Evolutionary conservation across 2,888 invertebrate genomes (phyloP).

Genomic region (Epistrophella euchroma): DNA sequence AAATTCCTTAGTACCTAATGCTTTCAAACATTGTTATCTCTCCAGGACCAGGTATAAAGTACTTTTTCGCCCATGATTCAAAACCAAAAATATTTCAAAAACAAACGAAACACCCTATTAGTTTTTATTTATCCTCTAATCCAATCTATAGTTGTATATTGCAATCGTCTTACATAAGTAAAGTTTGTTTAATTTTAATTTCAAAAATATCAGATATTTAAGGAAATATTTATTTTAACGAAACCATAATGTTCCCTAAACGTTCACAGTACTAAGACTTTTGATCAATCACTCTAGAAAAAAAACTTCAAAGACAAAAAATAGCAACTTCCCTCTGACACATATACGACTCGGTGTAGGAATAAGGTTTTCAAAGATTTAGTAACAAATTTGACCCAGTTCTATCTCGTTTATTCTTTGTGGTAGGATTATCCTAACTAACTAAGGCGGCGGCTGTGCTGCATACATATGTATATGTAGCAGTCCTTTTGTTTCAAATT

Average conservation of each 20-base stretch:
- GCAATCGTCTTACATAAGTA: neutral
- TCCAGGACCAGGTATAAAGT: too few species aligned
- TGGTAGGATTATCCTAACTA: constrained; percentile 14
- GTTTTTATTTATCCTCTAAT: neutral
- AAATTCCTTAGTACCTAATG: too few species aligned
- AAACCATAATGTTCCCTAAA: neutral
- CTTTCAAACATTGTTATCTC: too few species aligned
- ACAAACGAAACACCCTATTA: too few species aligned
- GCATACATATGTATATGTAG: neutral
- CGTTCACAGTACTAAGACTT: constrained; percentile 1
- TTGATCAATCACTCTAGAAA: constrained; percentile 23
- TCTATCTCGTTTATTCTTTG: constrained; percentile 15
- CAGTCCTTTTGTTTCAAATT: constrained; percentile 39
- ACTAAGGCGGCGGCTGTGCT: neutral
- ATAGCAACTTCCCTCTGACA: constrained; percentile 21
- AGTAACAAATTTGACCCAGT: constrained; percentile 55
- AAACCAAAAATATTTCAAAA: too few species aligned
- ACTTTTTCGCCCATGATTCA: too few species aligned
- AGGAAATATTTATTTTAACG: neutral
- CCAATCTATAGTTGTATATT: neutral
- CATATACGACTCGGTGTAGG: neutral
- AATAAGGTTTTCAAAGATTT: constrained; percentile 21
- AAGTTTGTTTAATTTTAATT: neutral
- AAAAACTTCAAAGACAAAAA: neutral
- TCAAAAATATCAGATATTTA: neutral